These are phyloP conservation scores for Aphelenchoides bicaudatus DNA, from an alignment of 2,888 invertebrate genomes.

Conservation along the genomic window DNA sequence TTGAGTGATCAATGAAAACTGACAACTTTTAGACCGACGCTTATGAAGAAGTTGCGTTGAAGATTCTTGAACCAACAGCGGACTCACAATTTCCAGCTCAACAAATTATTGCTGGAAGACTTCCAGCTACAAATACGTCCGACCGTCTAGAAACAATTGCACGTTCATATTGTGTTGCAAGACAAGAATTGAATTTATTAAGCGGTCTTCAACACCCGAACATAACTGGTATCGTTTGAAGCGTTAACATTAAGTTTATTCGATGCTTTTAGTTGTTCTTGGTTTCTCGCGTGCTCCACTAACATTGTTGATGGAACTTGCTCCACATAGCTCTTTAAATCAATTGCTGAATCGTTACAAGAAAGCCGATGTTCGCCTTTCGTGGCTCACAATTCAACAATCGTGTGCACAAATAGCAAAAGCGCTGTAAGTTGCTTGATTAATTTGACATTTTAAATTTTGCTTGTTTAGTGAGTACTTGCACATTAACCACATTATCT, in stretches of 20 bases:
- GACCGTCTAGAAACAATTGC: constrained; percentile 70
- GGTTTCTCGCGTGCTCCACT: constrained; percentile 82
- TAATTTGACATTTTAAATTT: constrained; percentile 62
- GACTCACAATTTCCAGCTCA: constrained; percentile 62
- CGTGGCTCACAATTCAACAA: constrained; percentile 76
- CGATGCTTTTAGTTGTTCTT: too few species aligned
- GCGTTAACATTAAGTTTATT: too few species aligned
- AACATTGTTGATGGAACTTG: constrained; percentile 81
- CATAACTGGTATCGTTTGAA: too few species aligned
- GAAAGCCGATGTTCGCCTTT: constrained; percentile 77
- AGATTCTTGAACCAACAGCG: constrained; percentile 84
- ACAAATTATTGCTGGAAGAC: too few species aligned
- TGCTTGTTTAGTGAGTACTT: constrained; percentile 91
- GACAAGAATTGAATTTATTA: constrained; percentile 79
- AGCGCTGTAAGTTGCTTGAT: constrained; percentile 2
- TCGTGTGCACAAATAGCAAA: constrained; percentile 73
- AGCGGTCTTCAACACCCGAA: constrained; percentile 80
- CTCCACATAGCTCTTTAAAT: constrained; percentile 86
- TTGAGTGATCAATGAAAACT: too few species aligned
- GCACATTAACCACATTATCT: constrained; percentile 86
- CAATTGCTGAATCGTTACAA: constrained; percentile 78
- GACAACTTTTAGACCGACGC: constrained; percentile 22
- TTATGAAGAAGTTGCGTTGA: constrained; percentile 75
- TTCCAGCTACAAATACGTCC: constrained; percentile 26
- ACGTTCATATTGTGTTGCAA: constrained; percentile 89